Base-by-base conservation (phyloP, 53 echinoderm and acorn worm genomes). In the Antedon mediterranea region DNA sequence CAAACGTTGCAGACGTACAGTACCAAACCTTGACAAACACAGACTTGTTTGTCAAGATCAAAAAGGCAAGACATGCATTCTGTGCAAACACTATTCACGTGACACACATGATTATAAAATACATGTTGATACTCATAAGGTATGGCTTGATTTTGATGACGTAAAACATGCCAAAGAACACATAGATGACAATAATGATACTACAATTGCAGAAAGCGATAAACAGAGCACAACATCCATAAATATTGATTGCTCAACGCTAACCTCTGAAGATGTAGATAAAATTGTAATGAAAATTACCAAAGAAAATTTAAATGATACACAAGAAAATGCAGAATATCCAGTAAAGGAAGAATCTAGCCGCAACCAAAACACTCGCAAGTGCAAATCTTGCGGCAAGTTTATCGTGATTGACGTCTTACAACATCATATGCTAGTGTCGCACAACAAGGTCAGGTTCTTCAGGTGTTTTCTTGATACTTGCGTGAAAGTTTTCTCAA, bases 51-150 rank as follows among this genome's bases (percentile, higher is more conserved):
- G 57, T 23, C 57, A 57, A 2, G 57, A 57, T 18, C 15, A 26
- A 18, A 57, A 57, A 23, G 57, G 57, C 23, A 57, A 57, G 57
- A 57, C 23, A 18, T 98, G 98, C 79, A 82, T 83, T 11, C 82
- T 98, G 26, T 93, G 98, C 72, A 77, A 88, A 74, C 98, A 98
- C 74, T 84, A 98, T 71, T 89, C 98, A 0, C 74, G 92, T 7
- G 89, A 98, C 77, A 86, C 82, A 27, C 88, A 87, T 32, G 98
- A 98, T 71, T 93, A 84, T 79, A 84, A 75, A 26, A 76, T 85
- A 76, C 98, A 98, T 44, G 85, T 98, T 43, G 93, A 98, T 44
- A 90, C 85, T 74, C 98, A 98, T 79, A 90, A 88, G 73, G 87
- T 88, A 2, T 98, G 98, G 98, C 80, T 92, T 73, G 80, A 85